Evolutionary conservation across 2,113 vertebrate species (phyloP).

Genomic region (Bos javanicus): DNA sequence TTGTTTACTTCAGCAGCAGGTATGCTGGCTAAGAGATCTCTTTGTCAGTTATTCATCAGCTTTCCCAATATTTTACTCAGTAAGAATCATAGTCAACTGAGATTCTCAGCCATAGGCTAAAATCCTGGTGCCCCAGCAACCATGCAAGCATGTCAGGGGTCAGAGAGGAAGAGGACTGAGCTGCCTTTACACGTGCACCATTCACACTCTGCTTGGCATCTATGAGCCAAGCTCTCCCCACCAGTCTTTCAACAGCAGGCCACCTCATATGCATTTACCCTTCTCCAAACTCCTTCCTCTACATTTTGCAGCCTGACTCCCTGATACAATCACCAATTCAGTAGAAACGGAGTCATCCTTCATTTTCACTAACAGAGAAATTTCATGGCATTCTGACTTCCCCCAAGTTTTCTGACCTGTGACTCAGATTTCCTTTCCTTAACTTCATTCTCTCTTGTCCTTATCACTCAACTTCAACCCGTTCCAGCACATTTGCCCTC

Average conservation of each 20-base stretch:
- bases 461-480: conserved; percentile 34
- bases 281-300: neutral
- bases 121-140: neutral
- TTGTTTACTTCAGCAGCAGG: conserved; percentile 21
- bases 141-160: neutral
- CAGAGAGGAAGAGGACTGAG: neutral
- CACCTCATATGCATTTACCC: neutral
- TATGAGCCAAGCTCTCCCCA: neutral
- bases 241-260: neutral
- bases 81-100: neutral
- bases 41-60: neutral
- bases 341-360: neutral
- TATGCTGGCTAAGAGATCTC: neutral
- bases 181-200: neutral
- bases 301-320: neutral
- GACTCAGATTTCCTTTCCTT: conserved; percentile 31
- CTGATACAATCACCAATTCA: neutral
- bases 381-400: neutral
- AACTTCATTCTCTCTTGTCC: conserved; percentile 33
- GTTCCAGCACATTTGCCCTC: conserved; percentile 60
- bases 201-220: neutral
- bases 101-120: neutral
- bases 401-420: conserved; percentile 40
- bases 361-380: neutral
- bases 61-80: neutral